Percentiles rank a stretch among this genome's conserved stretches.
These are phyloP conservation scores for Zonitis immaculata DNA, from an alignment of 2,888 invertebrate genomes.

Conservation along the genomic window DNA sequence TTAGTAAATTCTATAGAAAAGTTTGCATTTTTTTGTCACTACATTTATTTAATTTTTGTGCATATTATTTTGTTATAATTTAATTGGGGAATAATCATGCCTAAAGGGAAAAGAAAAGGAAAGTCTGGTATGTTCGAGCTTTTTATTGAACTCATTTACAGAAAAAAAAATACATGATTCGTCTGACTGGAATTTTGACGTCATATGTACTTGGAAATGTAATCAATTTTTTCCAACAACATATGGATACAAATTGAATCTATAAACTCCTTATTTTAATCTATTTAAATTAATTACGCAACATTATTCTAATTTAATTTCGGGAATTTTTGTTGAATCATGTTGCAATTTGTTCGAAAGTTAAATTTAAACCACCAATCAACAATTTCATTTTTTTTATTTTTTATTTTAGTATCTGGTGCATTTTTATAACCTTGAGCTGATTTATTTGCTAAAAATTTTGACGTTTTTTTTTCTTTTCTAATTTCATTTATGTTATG, in stretches of 20 bases:
- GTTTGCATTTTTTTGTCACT: conserved; percentile 21
- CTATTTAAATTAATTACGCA: not conserved
- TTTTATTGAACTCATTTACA: too few species aligned
- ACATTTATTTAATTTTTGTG: not conserved
- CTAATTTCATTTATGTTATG: too few species aligned
- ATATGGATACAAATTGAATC: not conserved
- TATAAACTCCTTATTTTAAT: not conserved
- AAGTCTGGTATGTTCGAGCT: conserved; percentile 61
- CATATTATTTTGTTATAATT: conserved; percentile 19
- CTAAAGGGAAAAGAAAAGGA: conserved; percentile 72
- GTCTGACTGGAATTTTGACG: not conserved
- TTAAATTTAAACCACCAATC: not conserved
- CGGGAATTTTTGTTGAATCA: not conserved
- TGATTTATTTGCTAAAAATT: not conserved
- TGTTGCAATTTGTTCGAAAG: not conserved
- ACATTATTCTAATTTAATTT: not conserved
- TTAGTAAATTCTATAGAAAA: conserved; percentile 52
- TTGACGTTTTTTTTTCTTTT: too few species aligned
- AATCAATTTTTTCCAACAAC: not conserved
- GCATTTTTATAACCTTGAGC: not conserved
- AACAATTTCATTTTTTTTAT: too few species aligned
- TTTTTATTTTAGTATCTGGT: not conserved
- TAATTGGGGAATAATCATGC: conserved; percentile 55
- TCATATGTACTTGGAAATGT: not conserved
- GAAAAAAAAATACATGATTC: too few species aligned